These are phyloP conservation scores for Plectropomus leopardus DNA, from an alignment of 2,113 vertebrate genomes.

Conservation along the genomic window DNA sequence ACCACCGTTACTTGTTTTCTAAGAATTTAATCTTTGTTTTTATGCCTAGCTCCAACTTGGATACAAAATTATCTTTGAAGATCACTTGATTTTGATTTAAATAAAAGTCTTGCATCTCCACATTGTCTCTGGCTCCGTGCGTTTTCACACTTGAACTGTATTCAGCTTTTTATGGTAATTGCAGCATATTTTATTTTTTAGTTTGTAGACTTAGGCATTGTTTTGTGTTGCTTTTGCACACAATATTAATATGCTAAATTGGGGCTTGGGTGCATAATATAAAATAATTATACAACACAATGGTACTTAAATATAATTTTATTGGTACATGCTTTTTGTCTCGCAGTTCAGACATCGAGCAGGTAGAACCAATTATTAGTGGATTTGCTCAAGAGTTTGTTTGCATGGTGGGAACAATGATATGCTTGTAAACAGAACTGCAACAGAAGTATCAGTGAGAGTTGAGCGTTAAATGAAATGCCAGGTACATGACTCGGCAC, in stretches of 20 bases:
- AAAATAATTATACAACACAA: conserved; percentile 40
- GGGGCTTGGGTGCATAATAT: neutral
- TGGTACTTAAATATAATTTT: conserved; percentile 11
- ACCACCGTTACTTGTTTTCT: conserved; percentile 12
- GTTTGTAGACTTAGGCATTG: neutral
- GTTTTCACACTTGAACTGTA: conserved; percentile 8
- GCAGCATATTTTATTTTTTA: conserved; percentile 5
- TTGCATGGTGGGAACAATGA: conserved; percentile 11
- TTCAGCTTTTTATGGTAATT: conserved; percentile 25
- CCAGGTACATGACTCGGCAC: conserved; percentile 4
- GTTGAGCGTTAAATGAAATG: conserved; percentile 29
- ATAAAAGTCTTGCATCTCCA: conserved; percentile 71
- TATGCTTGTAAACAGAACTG: conserved; percentile 39
- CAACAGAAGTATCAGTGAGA: conserved; percentile 27
- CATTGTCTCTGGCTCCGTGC: conserved; percentile 16
- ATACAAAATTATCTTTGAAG: conserved; percentile 36
- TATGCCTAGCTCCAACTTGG: conserved; percentile 36
- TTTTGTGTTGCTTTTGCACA: conserved; percentile 18
- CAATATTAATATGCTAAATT: conserved; percentile 27
- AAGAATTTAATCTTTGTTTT: conserved; percentile 49
- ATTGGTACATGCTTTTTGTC: conserved; percentile 30
- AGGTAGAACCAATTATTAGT: conserved; percentile 44
- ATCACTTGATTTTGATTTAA: conserved; percentile 61
- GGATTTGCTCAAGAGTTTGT: conserved; percentile 21
- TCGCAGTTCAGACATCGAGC: conserved; percentile 42